Conservation (phyloP, 1,140 invertebrate species). For the Bradysia coprophila region DNA sequence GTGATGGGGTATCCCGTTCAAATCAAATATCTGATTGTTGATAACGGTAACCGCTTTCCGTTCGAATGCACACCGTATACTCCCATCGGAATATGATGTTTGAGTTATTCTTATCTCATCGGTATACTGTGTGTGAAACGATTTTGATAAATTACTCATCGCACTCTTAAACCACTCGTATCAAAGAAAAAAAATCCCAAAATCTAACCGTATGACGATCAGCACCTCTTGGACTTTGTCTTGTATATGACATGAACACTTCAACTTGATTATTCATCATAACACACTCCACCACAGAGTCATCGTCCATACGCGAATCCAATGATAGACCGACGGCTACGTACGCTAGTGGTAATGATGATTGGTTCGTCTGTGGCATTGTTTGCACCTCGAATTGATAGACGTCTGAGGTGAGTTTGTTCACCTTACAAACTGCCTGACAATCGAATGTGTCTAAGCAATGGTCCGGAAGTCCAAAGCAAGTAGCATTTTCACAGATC, state of each 20-base stretch:
- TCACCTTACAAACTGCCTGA: not conserved
- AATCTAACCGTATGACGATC: not conserved
- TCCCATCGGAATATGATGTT: too few species aligned
- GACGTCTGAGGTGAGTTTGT: not conserved
- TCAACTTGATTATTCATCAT: not conserved
- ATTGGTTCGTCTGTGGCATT: not conserved
- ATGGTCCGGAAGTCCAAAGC: not conserved
- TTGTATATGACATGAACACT: not conserved
- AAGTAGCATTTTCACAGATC: too few species aligned
- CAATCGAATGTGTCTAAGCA: not conserved
- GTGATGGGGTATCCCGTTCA: too few species aligned
- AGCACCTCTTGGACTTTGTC: not conserved
- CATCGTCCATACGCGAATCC: slow-evolving; percentile 1
- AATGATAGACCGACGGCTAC: not conserved
- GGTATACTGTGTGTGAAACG: too few species aligned
- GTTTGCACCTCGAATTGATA: not conserved
- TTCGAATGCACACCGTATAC: too few species aligned
- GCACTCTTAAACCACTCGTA: too few species aligned
- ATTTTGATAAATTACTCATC: too few species aligned
- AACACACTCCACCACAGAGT: slow-evolving; percentile 1
- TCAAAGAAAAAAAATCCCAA: too few species aligned
- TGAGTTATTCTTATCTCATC: too few species aligned
- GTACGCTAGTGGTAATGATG: too few species aligned
- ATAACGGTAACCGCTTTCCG: too few species aligned
- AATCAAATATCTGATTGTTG: too few species aligned